A percentile compares a stretch with the other conserved stretches of the same genome.
These are phyloP conservation scores for Paracentrotus lividus DNA, from an alignment of 53 echinoderm and acorn worm genomes.

Conservation along the genomic window DNA sequence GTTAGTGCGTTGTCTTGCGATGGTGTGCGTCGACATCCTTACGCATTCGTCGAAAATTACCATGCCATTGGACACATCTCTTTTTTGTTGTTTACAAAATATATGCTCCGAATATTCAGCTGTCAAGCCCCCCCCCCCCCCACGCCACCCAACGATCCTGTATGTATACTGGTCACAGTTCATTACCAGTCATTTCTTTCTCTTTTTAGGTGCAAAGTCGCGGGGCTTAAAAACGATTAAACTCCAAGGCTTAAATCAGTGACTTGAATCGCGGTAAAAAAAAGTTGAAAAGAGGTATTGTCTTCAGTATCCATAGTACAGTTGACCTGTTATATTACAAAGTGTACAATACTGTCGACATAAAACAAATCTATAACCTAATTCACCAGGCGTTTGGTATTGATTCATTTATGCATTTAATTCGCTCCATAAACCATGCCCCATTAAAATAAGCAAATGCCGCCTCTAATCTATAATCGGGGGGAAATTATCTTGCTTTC, in stretches of 20 bases:
- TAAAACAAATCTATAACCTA: conserved; percentile 22
- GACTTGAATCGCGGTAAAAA: neutral
- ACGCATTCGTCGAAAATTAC: no score
- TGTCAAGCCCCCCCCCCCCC: neutral
- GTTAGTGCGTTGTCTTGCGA: no score
- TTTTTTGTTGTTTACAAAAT: neutral
- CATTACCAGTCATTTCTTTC: neutral
- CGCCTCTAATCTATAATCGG: neutral
- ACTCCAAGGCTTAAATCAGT: conserved; percentile 40
- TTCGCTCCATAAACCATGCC: neutral
- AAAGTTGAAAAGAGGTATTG: neutral
- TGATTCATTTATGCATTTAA: neutral
- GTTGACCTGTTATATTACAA: conserved; percentile 7
- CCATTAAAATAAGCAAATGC: neutral
- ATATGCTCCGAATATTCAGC: neutral
- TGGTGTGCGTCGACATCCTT: no score
- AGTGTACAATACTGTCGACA: conserved; percentile 12
- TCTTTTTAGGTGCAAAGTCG: neutral
- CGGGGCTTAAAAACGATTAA: conserved; percentile 12
- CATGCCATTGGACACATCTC: neutral
- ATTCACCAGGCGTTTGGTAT: neutral
- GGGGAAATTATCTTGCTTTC: neutral
- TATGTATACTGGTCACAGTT: conserved; percentile 14
- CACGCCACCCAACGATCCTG: neutral
- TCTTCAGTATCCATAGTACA: neutral